These are phyloP conservation scores for Merluccius polli DNA, from an alignment of 2,797 vertebrate genomes.

Conservation along the genomic window DNA sequence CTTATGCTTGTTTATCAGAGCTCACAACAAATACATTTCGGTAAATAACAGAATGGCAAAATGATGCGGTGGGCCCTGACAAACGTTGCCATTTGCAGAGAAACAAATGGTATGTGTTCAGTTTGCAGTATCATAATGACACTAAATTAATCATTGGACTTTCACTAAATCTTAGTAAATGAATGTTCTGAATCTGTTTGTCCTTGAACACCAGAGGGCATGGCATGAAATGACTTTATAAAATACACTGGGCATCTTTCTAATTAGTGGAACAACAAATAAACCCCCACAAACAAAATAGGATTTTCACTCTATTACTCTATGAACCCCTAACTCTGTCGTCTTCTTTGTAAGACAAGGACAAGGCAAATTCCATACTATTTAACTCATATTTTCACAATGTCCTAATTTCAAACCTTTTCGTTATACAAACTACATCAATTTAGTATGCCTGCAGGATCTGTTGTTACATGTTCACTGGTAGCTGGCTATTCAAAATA, in stretches of 20 bases:
- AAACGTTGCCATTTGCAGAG: background rate
- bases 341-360: background rate
- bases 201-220: background rate
- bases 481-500: background rate
- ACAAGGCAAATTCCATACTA: background rate
- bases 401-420: background rate
- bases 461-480: background rate
- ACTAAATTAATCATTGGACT: background rate
- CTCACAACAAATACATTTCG: conserved; percentile 43
- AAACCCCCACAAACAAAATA: background rate
- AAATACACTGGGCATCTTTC: background rate
- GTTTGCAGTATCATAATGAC: background rate
- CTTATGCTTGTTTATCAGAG: conserved; percentile 55
- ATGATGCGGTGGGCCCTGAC: conserved; percentile 28
- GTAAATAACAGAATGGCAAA: conserved; percentile 52
- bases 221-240: background rate
- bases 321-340: background rate
- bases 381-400: background rate
- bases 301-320: background rate
- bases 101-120: background rate
- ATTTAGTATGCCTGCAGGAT: background rate
- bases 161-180: background rate
- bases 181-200: background rate
- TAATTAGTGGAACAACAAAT: background rate
- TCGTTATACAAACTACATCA: background rate